These are phyloP conservation scores for Eurois occulta DNA, from an alignment of 2,888 invertebrate genomes.

Conservation along the genomic window DNA sequence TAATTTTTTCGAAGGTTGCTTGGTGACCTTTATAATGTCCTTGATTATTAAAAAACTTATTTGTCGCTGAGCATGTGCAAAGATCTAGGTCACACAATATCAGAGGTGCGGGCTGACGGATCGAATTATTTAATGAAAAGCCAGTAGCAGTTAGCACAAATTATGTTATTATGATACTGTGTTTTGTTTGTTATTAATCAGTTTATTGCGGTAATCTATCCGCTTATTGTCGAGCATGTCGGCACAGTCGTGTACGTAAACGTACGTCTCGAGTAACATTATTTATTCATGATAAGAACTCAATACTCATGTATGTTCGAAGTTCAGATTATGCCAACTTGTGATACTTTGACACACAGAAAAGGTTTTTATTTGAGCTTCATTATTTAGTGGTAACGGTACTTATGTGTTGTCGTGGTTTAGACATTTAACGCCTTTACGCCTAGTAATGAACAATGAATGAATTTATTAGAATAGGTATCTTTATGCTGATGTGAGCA, in stretches of 20 bases:
- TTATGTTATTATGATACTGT: constrained; percentile 22
- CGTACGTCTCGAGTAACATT: constrained; percentile 68
- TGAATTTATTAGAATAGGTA: not conserved
- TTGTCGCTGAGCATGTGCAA: constrained; percentile 52
- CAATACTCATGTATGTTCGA: constrained; percentile 50
- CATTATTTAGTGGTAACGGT: constrained; percentile 27
- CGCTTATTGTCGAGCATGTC: constrained; percentile 50
- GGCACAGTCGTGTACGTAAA: constrained; percentile 45
- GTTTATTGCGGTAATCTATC: constrained; percentile 57
- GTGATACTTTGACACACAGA: constrained; percentile 29
- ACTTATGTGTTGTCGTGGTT: constrained; percentile 21
- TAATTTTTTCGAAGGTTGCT: constrained; percentile 55
- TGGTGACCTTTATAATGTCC: constrained; percentile 59
- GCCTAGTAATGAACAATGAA: not conserved
- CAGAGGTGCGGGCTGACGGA: constrained; percentile 44
- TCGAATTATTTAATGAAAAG: constrained; percentile 46
- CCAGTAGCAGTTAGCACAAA: constrained; percentile 11
- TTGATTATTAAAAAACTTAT: constrained; percentile 63
- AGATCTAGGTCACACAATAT: constrained; percentile 62
- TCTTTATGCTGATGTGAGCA: not conserved
- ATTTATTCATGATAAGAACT: constrained; percentile 71
- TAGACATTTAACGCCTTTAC: not conserved
- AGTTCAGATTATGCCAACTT: constrained; percentile 47
- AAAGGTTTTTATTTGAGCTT: constrained; percentile 42
- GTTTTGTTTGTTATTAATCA: constrained; percentile 60